phyloP scores from a whole-genome alignment of 1,140 invertebrate genomes.

The Drosophila pseudoananassae region DNA sequence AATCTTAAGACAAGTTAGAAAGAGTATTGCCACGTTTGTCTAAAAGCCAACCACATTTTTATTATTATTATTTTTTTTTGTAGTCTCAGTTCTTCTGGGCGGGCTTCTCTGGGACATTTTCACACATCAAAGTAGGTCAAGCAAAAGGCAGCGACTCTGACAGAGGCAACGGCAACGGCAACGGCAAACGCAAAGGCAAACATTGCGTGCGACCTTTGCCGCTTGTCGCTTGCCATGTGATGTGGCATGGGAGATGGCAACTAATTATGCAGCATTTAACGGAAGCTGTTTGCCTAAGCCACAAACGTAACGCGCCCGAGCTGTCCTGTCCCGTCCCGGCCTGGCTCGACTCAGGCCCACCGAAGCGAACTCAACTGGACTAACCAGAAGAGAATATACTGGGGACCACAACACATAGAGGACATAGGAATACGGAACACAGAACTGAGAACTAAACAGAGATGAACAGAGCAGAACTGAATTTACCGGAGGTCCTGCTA shows the following conservation, averaged over 20 bases:
- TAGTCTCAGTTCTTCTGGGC: conserved; percentile 20
- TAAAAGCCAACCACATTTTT: background rate
- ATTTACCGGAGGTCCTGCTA: conserved; percentile 7
- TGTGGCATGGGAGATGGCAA: conserved; percentile 62
- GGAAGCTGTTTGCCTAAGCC: conserved; percentile 79
- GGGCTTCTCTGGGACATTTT: conserved; percentile 70
- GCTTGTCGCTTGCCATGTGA: conserved; percentile 66
- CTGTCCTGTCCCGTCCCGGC: background rate
- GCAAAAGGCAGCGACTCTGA: conserved; percentile 57
- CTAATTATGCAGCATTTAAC: conserved; percentile 82
- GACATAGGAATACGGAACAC: background rate
- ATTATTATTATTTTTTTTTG: conserved; percentile 5
- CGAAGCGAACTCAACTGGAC: conserved; percentile 56
- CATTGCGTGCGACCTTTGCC: conserved; percentile 76
- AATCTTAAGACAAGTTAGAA: background rate
- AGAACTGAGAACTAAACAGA: background rate
- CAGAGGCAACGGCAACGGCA: conserved; percentile 20
- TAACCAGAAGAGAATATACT: conserved; percentile 29
- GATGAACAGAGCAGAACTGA: conserved; percentile 11
- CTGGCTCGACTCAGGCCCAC: conserved; percentile 18
- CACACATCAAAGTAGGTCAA: conserved; percentile 82
- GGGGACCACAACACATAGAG: conserved; percentile 7
- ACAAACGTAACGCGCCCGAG: conserved; percentile 34
- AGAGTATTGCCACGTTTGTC: background rate
- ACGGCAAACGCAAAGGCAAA: conserved; percentile 53